phyloP scores from a whole-genome alignment of 2,113 vertebrate species.

The Odocoileus virginianus region DNA sequence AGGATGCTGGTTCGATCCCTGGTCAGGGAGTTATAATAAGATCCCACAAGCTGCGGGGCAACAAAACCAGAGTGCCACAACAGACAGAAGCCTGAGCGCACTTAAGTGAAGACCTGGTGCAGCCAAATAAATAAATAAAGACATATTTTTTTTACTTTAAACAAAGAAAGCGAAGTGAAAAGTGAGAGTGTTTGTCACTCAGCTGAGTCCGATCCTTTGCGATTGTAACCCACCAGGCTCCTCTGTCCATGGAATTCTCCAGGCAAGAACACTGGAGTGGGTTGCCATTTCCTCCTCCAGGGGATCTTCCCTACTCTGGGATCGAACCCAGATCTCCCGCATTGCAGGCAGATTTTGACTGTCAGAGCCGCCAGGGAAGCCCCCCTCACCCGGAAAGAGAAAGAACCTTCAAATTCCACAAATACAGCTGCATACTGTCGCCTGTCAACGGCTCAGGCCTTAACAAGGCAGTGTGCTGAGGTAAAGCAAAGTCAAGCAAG shows the following conservation, averaged over 20 bases:
- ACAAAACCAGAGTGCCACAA: not conserved
- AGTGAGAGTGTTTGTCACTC: not conserved
- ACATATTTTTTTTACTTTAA: not conserved
- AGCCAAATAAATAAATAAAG: not conserved
- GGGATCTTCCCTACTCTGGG: not conserved
- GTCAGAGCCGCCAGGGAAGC: not conserved
- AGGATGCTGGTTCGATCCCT: not conserved
- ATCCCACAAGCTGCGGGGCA: not conserved
- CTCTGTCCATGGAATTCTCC: not conserved
- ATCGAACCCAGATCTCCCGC: not conserved
- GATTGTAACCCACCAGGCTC: not conserved
- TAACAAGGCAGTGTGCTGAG: not conserved
- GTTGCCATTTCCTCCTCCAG: not conserved
- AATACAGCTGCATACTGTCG: not conserved
- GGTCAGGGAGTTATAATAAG: not conserved
- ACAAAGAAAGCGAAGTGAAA: not conserved
- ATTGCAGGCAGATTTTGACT: not conserved
- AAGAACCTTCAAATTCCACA: not conserved
- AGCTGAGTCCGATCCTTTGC: not conserved
- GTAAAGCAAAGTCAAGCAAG: rapidly evolving
- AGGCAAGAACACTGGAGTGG: not conserved
- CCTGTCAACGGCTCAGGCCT: not conserved
- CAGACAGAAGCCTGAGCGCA: not conserved
- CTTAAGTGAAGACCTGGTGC: not conserved
- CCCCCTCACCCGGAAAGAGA: not conserved